These are phyloP conservation scores for Leptoteleia sp. DNA, from an alignment of 1,140 invertebrate species.

Conservation along the genomic window DNA sequence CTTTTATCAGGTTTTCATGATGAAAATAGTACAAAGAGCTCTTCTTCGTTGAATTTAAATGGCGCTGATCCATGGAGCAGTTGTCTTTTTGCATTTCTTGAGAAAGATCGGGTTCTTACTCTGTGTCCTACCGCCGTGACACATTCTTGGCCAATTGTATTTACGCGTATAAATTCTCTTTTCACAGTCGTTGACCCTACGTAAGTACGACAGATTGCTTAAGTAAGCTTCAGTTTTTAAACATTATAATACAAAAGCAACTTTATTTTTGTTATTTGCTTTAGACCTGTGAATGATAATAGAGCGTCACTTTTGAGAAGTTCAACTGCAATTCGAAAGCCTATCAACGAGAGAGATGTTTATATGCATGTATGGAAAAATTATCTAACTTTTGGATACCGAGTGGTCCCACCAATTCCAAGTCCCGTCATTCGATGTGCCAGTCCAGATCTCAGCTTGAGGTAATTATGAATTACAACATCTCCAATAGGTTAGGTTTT, in stretches of 20 bases:
- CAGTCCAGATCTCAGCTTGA: conserved; percentile 94
- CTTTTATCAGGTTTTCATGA: conserved; percentile 84
- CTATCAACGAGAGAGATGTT: conserved; percentile 93
- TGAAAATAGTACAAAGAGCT: conserved; percentile 84
- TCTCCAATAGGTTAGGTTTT: no score
- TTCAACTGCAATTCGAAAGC: conserved; percentile 89
- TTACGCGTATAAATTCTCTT: conserved; percentile 92
- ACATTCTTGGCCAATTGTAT: conserved; percentile 98
- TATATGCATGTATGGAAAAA: conserved; percentile 98
- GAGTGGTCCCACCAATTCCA: conserved; percentile 92
- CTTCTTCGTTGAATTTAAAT: conserved; percentile 81
- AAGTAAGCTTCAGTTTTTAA: no score
- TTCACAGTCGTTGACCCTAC: conserved; percentile 97
- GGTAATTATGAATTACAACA: conserved; percentile 82
- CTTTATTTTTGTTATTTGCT: conserved; percentile 60
- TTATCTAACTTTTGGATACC: conserved; percentile 96
- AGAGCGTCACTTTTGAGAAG: conserved; percentile 93
- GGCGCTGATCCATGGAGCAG: conserved; percentile 92
- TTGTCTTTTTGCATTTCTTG: conserved; percentile 92
- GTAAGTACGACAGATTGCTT: no score
- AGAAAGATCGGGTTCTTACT: conserved; percentile 88
- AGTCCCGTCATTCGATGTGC: conserved; percentile 92
- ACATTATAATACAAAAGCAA: background rate
- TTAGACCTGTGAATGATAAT: conserved; percentile 97
- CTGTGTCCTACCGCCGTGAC: conserved; percentile 91